These are phyloP conservation scores for Spodoptera frugiperda DNA, from an alignment of 1,140 invertebrate genomes.

Conservation along the genomic window DNA sequence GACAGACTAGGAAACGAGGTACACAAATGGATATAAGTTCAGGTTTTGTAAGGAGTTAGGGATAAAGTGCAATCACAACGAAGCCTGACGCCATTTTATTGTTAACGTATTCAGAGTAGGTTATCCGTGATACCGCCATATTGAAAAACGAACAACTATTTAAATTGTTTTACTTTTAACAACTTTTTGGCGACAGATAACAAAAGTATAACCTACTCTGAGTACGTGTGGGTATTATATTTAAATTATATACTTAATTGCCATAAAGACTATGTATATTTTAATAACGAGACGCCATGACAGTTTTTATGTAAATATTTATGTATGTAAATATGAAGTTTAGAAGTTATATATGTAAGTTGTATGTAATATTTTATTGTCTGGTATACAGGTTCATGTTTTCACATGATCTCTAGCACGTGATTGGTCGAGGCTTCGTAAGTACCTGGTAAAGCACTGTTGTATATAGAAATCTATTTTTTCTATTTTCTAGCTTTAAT, in stretches of 20 bases:
- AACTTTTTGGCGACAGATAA: conserved; percentile 3
- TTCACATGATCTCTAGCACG: conserved; percentile 64
- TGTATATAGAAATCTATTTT: conserved; percentile 73
- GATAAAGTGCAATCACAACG: conserved; percentile 41
- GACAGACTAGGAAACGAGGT: too few relatives aligned
- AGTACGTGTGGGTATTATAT: background rate
- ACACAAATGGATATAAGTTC: conserved; percentile 19
- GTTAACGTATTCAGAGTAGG: conserved; percentile 14
- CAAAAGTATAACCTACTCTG: conserved; percentile 6
- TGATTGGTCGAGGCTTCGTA: conserved; percentile 54
- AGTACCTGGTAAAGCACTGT: conserved; percentile 72
- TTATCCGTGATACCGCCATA: conserved; percentile 36
- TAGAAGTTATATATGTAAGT: conserved; percentile 30
- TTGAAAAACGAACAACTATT: conserved; percentile 36
- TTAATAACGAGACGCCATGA: conserved; percentile 16
- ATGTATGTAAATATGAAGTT: conserved; percentile 7
- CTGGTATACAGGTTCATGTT: conserved; percentile 12
- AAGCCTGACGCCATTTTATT: conserved; percentile 29
- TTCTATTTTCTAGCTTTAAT: conserved; percentile 64
- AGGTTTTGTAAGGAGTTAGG: conserved; percentile 28
- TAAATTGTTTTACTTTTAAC: conserved; percentile 12
- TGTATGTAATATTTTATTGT: conserved; percentile 6
- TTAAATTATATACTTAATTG: conserved; percentile 1
- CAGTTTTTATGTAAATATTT: background rate
- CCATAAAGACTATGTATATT: conserved; percentile 19